These are phyloP conservation scores for Pseudomyrmex sp. DNA, from an alignment of 1,140 invertebrate species.

Conservation along the genomic window DNA sequence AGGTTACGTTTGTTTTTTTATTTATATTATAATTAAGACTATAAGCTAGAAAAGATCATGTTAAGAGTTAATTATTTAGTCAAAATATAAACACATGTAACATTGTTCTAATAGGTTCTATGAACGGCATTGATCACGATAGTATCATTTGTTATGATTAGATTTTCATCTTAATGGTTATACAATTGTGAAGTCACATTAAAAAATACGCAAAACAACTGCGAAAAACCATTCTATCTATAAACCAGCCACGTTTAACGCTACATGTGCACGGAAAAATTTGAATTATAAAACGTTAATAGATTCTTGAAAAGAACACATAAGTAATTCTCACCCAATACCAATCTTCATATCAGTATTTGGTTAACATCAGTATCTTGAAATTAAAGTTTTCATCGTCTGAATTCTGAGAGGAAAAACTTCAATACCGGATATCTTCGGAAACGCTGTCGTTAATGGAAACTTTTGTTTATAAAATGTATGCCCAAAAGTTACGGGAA, in stretches of 20 bases:
- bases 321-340: slow-evolving; percentile 65
- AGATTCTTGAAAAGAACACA: slow-evolving; percentile 54
- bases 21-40: slow-evolving; percentile 28
- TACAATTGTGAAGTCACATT: background rate
- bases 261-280: slow-evolving; percentile 6
- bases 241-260: slow-evolving; percentile 1
- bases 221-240: background rate
- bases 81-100: background rate
- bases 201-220: background rate
- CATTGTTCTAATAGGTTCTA: background rate
- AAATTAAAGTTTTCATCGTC: slow-evolving; percentile 5
- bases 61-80: slow-evolving; percentile 26
- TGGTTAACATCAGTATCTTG: slow-evolving; percentile 61
- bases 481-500: slow-evolving; percentile 1
- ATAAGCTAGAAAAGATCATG: slow-evolving; percentile 40
- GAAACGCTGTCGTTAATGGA: background rate
- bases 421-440: too few species aligned
- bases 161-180: background rate
- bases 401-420: background rate
- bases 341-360: slow-evolving; percentile 81
- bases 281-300: slow-evolving; percentile 39
- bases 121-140: background rate
- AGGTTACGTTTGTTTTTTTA: background rate
- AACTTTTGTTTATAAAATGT: background rate
- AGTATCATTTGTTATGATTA: slow-evolving; percentile 3